A percentile compares a stretch with the other conserved stretches of the same genome.
These are phyloP conservation scores for Bagarius yarrelli DNA, from an alignment of 2,113 vertebrate species.

Conservation along the genomic window DNA sequence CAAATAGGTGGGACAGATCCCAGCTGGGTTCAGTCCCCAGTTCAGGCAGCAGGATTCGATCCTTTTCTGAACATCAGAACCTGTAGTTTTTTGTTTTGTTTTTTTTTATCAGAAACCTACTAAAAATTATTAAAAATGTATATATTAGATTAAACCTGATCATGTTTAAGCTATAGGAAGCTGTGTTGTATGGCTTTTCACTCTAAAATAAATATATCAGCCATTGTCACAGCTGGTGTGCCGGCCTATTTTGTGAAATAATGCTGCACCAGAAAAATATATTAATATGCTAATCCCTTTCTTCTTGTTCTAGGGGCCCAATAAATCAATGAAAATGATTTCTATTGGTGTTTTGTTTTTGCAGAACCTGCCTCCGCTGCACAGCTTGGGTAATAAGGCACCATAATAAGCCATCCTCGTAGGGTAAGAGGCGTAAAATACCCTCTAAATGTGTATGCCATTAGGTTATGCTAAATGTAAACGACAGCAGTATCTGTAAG, in stretches of 20 bases:
- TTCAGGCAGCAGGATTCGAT: slow-evolving; percentile 3
- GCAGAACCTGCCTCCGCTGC: not conserved
- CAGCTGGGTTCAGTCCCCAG: not conserved
- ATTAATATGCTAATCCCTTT: slow-evolving; percentile 11
- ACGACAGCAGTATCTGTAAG: not conserved
- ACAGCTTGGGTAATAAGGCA: not conserved
- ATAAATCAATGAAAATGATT: slow-evolving; percentile 31
- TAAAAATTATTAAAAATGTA: too few species aligned
- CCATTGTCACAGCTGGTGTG: slow-evolving; percentile 14
- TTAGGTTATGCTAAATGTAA: not conserved
- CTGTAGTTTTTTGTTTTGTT: not conserved
- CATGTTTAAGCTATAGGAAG: slow-evolving; percentile 30
- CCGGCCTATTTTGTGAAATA: slow-evolving; percentile 47
- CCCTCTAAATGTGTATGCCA: not conserved
- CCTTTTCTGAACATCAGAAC: slow-evolving; percentile 30
- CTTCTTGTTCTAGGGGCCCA: slow-evolving; percentile 36
- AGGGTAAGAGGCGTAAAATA: not conserved
- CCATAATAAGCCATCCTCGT: slow-evolving; percentile 5
- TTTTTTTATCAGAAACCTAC: too few species aligned
- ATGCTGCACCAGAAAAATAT: slow-evolving; percentile 34
- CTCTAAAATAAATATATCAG: slow-evolving; percentile 10
- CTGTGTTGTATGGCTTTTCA: slow-evolving; percentile 36
- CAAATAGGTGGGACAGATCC: not conserved
- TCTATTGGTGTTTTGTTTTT: slow-evolving; percentile 30
- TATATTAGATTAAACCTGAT: slow-evolving; percentile 18